These are phyloP conservation scores for Sphinx pinastri DNA, from an alignment of 2,888 invertebrate genomes.

Conservation along the genomic window DNA sequence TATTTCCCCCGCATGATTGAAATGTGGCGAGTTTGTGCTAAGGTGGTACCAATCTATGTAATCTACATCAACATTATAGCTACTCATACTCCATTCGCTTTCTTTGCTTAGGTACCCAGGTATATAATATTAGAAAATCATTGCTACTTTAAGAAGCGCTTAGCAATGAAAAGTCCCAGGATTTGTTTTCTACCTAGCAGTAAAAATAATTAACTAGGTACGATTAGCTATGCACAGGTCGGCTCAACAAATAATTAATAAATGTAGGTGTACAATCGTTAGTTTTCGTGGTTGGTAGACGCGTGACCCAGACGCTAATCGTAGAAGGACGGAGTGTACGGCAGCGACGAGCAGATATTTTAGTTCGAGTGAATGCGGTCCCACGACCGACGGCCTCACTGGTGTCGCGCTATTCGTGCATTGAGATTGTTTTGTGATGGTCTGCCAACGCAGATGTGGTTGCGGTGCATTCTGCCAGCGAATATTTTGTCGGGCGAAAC, in stretches of 20 bases:
- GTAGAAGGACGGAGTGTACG: slow-evolving; percentile 31
- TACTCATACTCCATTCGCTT: no score
- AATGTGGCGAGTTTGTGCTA: no score
- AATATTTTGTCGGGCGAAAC: slow-evolving; percentile 63
- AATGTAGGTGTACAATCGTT: slow-evolving; percentile 18
- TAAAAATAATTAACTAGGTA: no score
- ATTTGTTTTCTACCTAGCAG: no score
- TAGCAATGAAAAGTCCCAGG: no score
- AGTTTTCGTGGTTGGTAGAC: slow-evolving; percentile 24
- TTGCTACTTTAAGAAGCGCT: no score
- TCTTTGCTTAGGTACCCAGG: no score
- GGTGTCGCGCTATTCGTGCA: slow-evolving; percentile 39
- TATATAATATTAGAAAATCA: no score
- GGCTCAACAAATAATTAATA: slow-evolving; percentile 1
- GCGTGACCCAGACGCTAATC: slow-evolving; percentile 33
- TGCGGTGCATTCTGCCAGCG: slow-evolving; percentile 70
- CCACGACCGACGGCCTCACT: slow-evolving; percentile 37
- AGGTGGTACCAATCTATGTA: no score
- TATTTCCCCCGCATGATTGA: no score
- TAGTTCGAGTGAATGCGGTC: slow-evolving; percentile 54
- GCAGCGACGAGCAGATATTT: slow-evolving; percentile 57
- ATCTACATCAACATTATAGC: no score
- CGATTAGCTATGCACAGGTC: neutral
- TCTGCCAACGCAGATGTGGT: slow-evolving; percentile 61
- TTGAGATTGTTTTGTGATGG: slow-evolving; percentile 50